A percentile compares a stretch with the other conserved stretches of the same genome.
These are phyloP conservation scores for Zapus hudsonius DNA, from an alignment of 2,113 vertebrate species.

Conservation along the genomic window DNA sequence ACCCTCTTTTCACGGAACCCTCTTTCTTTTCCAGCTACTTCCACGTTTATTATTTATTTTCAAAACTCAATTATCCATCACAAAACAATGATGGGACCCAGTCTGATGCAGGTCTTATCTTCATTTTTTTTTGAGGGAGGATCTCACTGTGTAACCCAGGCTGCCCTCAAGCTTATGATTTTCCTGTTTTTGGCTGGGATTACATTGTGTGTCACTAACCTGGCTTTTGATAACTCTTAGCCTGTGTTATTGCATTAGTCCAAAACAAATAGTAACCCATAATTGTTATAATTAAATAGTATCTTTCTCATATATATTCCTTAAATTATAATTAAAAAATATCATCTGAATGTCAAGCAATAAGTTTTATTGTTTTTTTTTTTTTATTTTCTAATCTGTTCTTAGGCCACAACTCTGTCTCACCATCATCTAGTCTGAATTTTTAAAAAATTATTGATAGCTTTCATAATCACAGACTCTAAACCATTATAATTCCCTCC, in stretches of 20 bases:
- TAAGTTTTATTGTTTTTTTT: neutral
- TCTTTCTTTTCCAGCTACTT: too few species aligned
- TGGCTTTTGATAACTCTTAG: neutral
- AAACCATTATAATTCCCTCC: too few species aligned
- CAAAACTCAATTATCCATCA: too few species aligned
- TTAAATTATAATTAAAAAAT: neutral
- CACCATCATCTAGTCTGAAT: too few species aligned
- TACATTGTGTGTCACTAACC: neutral
- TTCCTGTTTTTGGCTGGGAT: neutral
- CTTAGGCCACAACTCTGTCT: neutral
- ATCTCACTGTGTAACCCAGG: neutral
- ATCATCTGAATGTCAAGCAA: neutral
- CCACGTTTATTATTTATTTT: too few species aligned
- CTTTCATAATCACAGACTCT: too few species aligned
- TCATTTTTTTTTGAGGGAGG: neutral
- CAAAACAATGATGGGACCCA: too few species aligned
- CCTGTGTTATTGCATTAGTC: neutral
- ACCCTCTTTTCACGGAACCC: too few species aligned
- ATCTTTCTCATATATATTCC: neutral
- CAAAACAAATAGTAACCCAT: neutral
- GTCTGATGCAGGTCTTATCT: too few species aligned
- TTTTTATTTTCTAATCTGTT: neutral
- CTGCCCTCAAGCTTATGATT: neutral
- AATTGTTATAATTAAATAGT: neutral
- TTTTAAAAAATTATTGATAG: too few species aligned